Conservation (phyloP, 1,140 invertebrate genomes). For the Rhopalosiphum padi region DNA sequence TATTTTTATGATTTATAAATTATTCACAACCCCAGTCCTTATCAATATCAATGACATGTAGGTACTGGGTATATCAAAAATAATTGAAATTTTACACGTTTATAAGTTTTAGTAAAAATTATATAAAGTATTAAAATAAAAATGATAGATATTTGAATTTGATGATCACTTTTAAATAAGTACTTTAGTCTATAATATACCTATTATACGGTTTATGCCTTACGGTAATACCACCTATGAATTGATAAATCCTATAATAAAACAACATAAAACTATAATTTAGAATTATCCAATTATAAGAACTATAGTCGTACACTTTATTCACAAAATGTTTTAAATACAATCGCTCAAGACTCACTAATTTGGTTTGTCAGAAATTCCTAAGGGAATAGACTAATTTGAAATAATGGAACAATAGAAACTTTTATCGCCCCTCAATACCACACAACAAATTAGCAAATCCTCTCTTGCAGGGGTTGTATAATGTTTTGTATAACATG, state of each 20-base stretch:
- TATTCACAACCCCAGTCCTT: background rate
- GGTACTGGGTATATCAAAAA: background rate
- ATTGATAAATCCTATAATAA: background rate
- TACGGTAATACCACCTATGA: background rate
- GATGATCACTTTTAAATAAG: background rate
- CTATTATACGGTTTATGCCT: background rate
- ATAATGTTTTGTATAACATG: background rate
- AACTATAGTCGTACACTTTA: background rate
- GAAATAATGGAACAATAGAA: constrained; percentile 18
- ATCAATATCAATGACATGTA: background rate
- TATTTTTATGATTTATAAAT: background rate
- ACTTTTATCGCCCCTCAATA: background rate
- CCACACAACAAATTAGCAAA: constrained; percentile 9
- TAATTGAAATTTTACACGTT: too few relatives aligned
- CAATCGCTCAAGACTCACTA: background rate
- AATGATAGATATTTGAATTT: background rate
- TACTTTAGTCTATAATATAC: too few relatives aligned
- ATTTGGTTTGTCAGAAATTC: background rate
- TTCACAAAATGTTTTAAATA: background rate
- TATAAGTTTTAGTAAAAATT: background rate
- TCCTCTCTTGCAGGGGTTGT: constrained; percentile 1
- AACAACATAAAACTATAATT: background rate
- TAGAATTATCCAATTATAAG: background rate
- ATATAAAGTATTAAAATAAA: background rate
- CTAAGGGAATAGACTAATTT: background rate